A percentile compares a stretch with the other conserved stretches of the same genome.
phyloP scores from a whole-genome alignment of 2,797 vertebrate genomes.

The Pampus argenteus region DNA sequence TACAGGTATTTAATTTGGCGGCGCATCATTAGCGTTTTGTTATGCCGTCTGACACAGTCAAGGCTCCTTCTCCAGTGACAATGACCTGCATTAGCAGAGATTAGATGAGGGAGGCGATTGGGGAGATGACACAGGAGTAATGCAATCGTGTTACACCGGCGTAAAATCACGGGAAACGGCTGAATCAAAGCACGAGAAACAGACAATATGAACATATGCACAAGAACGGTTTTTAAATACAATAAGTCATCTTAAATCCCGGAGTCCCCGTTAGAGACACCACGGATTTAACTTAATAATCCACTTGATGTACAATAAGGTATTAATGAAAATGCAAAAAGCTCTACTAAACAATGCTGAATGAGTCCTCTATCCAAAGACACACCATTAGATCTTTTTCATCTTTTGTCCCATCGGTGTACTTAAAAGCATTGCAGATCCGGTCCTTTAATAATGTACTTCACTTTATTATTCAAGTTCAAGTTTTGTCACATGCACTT shows the following conservation, averaged over 20 bases:
- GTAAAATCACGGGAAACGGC: conserved; percentile 19
- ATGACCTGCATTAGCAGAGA: conserved; percentile 56
- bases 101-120: conserved; percentile 46
- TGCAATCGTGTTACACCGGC: conserved; percentile 23
- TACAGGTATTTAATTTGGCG: conserved; percentile 75
- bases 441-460: conserved; percentile 25
- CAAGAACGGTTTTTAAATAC: conserved; percentile 25
- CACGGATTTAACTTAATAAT: conserved; percentile 41
- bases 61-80: conserved; percentile 49
- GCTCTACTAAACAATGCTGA: conserved; percentile 38
- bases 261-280: conserved; percentile 20
- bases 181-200: conserved; percentile 6
- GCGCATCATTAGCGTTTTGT: conserved; percentile 57
- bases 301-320: conserved; percentile 35
- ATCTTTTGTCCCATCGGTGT: conserved; percentile 21
- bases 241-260: conserved; percentile 49
- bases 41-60: conserved; percentile 48
- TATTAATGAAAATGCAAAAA: conserved; percentile 53
- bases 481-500: neutral
- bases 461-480: conserved; percentile 29
- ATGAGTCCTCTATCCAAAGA: conserved; percentile 36
- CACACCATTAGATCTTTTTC: conserved; percentile 13
- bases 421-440: conserved; percentile 20
- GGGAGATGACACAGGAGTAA: conserved; percentile 34
- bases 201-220: neutral